phyloP scores from a whole-genome alignment of 2,888 invertebrate genomes.

The Lasioglossum lativentre region DNA sequence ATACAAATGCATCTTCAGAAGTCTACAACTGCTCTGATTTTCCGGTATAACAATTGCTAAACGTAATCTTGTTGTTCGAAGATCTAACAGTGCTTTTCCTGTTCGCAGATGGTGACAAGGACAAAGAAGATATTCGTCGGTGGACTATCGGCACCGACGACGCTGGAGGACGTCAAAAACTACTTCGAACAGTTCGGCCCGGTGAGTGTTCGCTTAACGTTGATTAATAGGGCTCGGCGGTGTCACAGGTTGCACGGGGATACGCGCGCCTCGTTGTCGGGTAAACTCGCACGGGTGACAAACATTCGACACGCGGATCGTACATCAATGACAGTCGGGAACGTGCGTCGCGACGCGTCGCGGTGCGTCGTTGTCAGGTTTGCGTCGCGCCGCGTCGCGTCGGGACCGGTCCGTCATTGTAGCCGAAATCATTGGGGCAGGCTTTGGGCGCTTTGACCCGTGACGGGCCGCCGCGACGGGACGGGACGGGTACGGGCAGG shows the following conservation, averaged over 20 bases:
- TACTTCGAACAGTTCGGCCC: conserved; percentile 99
- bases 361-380: conserved; percentile 31
- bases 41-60: background rate
- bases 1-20: background rate
- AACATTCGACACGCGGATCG: conserved; percentile 39
- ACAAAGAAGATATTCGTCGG: conserved; percentile 99
- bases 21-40: background rate
- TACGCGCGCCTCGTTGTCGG: conserved; percentile 4
- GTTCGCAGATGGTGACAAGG: conserved; percentile 98
- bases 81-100: conserved; percentile 43
- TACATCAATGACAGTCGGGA: conserved; percentile 50
- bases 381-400: background rate
- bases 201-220: conserved; percentile 88
- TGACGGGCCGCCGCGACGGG: conserved; percentile 17
- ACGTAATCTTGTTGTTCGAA: background rate
- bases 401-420: conserved; percentile 31
- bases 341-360: conserved; percentile 16
- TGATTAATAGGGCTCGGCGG: conserved; percentile 19
- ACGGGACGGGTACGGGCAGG: background rate
- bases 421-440: conserved; percentile 47
- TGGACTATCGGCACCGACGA: conserved; percentile 99
- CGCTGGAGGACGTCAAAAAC: conserved; percentile 99
- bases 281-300: conserved; percentile 29
- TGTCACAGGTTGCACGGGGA: background rate
- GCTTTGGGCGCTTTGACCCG: conserved; percentile 28